Percentiles rank a stretch among this genome's conserved stretches.
These are phyloP conservation scores for Colistium nudipinnis DNA, from an alignment of 2,113 vertebrate species.

Conservation along the genomic window DNA sequence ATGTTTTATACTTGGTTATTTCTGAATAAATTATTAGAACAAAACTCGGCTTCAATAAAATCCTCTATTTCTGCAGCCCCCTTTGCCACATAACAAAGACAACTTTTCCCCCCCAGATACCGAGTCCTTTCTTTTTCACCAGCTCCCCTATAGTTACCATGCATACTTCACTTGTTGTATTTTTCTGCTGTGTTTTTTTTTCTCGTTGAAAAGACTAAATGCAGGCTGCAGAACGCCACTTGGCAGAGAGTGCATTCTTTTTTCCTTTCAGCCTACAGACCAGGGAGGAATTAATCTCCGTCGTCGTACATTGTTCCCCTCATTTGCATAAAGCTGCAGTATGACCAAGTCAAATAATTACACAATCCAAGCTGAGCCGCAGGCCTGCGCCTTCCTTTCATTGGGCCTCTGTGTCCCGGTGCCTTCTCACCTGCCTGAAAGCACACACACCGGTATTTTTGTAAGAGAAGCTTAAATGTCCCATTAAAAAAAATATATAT, in stretches of 20 bases:
- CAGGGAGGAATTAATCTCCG: constrained; percentile 85
- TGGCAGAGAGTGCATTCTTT: constrained; percentile 80
- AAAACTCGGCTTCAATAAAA: neutral
- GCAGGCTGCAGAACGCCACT: constrained; percentile 73
- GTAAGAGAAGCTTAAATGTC: neutral
- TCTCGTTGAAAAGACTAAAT: constrained; percentile 44
- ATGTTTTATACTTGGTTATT: too few species aligned
- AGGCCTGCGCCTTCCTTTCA: constrained; percentile 73
- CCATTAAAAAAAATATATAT: constrained; percentile 1
- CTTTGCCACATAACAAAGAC: neutral
- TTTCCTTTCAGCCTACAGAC: constrained; percentile 82
- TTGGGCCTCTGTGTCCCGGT: constrained; percentile 60
- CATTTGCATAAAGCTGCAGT: constrained; percentile 97
- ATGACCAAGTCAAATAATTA: constrained; percentile 93
- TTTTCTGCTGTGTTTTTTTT: constrained; percentile 22
- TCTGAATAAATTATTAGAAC: neutral
- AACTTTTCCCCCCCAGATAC: neutral
- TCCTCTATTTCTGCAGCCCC: neutral
- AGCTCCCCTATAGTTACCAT: neutral
- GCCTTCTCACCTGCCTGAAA: constrained; percentile 70
- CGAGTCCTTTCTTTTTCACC: neutral
- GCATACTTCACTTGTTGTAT: constrained; percentile 27
- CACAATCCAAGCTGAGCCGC: constrained; percentile 80
- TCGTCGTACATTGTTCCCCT: constrained; percentile 85
- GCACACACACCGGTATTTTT: constrained; percentile 66